Conservation (phyloP, 2,797 vertebrate genomes). For the Pseudochirops corinnae region DNA sequence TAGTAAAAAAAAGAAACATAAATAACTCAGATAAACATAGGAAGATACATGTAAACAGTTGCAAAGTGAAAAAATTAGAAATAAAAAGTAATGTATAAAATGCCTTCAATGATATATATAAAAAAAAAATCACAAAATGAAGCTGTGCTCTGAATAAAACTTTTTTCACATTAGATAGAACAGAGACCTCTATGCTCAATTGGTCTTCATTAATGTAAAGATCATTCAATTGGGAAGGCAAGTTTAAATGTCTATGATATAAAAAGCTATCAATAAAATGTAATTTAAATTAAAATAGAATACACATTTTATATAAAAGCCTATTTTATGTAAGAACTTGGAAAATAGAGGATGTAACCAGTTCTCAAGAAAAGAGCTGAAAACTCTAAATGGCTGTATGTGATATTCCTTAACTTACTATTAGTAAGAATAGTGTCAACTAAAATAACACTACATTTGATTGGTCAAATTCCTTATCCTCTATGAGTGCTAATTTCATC, state of each 20-base stretch:
- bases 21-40: neutral
- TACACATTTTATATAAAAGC: neutral
- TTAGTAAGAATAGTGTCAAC: neutral
- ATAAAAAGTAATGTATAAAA: neutral
- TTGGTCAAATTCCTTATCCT: neutral
- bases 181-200: neutral
- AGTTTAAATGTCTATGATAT: neutral
- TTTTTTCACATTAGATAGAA: neutral
- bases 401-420: neutral
- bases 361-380: neutral
- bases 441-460: neutral
- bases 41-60: neutral
- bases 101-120: neutral
- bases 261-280: neutral
- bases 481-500: neutral
- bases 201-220: neutral
- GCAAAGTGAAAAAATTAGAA: neutral
- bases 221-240: neutral
- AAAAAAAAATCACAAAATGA: neutral
- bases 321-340: neutral
- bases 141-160: neutral
- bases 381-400: neutral
- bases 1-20: neutral
- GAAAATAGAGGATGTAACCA: neutral
- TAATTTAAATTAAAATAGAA: neutral